Evolutionary conservation across 2,113 vertebrate species (phyloP), one percentile per base, ranked within the genome.

Genomic region (Dromaius novaehollandiae): DNA sequence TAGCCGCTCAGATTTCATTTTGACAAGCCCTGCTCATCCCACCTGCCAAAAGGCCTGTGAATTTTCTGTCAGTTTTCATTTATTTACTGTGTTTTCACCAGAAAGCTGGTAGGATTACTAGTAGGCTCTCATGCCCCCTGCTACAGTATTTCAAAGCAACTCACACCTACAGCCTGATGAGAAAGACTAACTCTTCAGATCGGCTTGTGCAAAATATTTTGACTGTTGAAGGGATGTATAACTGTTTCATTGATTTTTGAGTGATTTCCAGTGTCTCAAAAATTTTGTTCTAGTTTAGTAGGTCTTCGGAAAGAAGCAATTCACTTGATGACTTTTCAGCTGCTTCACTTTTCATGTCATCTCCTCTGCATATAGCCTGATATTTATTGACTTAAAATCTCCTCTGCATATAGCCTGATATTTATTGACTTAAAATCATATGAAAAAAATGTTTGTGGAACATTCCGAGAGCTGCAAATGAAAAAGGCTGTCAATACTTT

Each of bases 341-440:
- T 65, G 1, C n/a, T 85, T 80, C 4, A 0, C 30, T 88, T 85
- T 88, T 91, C 63, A 60, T 91, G 25, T 79, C n/a, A 36, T 86
- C 89, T 93, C 50, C n/a, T 88, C 89, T 88, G 28, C 56, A 75
- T 60, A 74, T 50, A 83, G 32, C 22, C 55, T 94, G 64, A 68
- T 86, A 91, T 42, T 80, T 94, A 93, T 90, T 90, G 79, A 88
- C 71, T 66, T 78, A 71, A 90, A 86, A 40, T 86, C 89, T 93
- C 50, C 32, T 88, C 89, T 88, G 25, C 55, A 75, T 60, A 77
- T 44, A 83, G 32, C 22, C 55, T 94, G 64, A 68, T 86, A 91
- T 42, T 80, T 94, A 93, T 90, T 90, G 79, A 88, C 71, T 66
- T 78, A 71, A 90, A 94, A 91, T 91, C 75, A 86, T 86, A 48